Evolutionary conservation across 2,113 vertebrate genomes (phyloP).

Genomic region (Petrocephalus zakoni): DNA sequence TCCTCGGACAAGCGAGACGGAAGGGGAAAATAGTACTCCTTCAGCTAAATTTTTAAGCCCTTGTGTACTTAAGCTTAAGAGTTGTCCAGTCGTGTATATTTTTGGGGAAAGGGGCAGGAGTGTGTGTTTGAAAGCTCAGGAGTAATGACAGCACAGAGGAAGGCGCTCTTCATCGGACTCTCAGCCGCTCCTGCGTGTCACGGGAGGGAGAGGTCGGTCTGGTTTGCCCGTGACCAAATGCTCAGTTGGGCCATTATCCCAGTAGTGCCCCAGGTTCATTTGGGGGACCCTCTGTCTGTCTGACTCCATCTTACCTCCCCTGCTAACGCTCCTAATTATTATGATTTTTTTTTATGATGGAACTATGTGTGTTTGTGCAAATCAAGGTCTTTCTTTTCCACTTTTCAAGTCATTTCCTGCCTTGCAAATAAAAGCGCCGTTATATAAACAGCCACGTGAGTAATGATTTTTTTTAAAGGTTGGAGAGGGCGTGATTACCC

Average conservation of each 20-base stretch:
- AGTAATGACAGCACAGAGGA: background rate
- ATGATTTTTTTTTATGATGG: background rate
- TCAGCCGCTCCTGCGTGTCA: background rate
- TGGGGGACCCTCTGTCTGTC: background rate
- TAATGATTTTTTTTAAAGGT: conserved; percentile 30
- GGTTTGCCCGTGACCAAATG: background rate
- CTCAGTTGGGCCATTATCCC: background rate
- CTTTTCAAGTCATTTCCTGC: conserved; percentile 19
- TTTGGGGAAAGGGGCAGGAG: background rate
- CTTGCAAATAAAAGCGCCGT: conserved; percentile 8
- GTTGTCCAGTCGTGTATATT: conserved; percentile 8
- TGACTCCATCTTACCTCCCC: background rate
- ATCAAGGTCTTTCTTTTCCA: conserved; percentile 25
- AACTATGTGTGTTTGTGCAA: conserved; percentile 16
- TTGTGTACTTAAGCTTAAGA: background rate
- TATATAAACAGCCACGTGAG: conserved; percentile 29
- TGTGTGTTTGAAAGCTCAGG: conserved; percentile 5
- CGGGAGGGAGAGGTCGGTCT: background rate
- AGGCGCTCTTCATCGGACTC: background rate
- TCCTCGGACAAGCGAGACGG: background rate
- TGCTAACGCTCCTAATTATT: background rate
- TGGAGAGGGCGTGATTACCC: conserved; percentile 13
- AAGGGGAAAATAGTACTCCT: conserved; percentile 3
- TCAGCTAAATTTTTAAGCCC: background rate
- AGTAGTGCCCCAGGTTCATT: background rate